Conservation (phyloP, 2,113 vertebrate species). For the Elanoides forficatus region DNA sequence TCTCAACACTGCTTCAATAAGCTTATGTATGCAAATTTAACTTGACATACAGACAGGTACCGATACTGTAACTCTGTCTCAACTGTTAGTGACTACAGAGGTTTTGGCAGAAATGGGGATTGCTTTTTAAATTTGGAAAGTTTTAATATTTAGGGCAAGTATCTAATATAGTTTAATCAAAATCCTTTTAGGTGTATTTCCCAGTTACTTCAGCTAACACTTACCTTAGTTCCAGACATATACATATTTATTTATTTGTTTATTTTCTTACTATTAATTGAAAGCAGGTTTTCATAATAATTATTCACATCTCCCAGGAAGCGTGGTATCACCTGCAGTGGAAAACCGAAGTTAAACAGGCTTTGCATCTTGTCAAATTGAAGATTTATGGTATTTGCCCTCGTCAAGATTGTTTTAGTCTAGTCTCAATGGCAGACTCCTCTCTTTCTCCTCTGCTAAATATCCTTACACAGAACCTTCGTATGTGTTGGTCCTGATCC, state of each 20-base stretch:
- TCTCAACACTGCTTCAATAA: not conserved
- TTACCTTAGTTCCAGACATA: not conserved
- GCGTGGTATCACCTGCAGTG: rapidly evolving
- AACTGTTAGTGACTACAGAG: not conserved
- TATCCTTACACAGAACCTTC: not conserved
- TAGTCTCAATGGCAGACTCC: not conserved
- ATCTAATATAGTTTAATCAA: not conserved
- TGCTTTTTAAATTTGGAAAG: not conserved
- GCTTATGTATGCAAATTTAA: not conserved
- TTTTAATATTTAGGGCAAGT: not conserved
- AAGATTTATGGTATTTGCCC: not conserved
- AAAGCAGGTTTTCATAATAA: not conserved
- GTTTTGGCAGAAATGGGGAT: not conserved
- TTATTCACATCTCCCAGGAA: not conserved
- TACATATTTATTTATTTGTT: not conserved
- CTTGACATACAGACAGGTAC: not conserved
- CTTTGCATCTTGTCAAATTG: not conserved
- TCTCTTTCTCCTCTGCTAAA: not conserved
- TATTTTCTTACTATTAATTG: not conserved
- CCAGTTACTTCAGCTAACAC: not conserved
- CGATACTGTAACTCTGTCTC: not conserved
- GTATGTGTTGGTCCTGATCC: not conserved
- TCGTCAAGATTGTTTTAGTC: not conserved
- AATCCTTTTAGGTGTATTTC: not conserved
- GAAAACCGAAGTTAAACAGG: not conserved